Percentiles rank a stretch among this genome's conserved stretches.
Conservation (phyloP, 2,113 vertebrate genomes). For the Urocitellus parryii region DNA sequence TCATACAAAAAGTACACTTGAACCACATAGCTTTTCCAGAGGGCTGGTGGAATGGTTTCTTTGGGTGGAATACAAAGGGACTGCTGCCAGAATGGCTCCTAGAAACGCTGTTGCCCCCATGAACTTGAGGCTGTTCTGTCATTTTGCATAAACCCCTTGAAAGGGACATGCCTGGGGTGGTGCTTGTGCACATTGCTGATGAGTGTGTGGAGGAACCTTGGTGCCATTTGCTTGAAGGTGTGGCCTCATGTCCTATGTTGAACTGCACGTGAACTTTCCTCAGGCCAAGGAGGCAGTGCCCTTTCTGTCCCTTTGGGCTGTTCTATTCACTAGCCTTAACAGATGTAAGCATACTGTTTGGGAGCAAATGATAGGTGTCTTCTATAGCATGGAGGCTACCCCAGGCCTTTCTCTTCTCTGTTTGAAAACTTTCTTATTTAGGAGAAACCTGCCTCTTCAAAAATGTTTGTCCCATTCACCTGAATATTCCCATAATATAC, state of each 20-base stretch:
- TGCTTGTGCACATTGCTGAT: accelerated
- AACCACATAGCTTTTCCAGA: neutral
- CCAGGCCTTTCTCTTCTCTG: neutral
- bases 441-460: neutral
- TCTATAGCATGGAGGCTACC: neutral
- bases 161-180: neutral
- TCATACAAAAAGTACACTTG: neutral
- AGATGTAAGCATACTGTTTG: neutral
- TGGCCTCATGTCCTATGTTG: neutral
- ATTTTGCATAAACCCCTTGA: neutral
- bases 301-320: neutral
- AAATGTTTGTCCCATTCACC: neutral
- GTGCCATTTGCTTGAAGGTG: neutral
- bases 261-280: neutral
- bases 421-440: neutral
- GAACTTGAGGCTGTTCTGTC: neutral
- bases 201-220: neutral
- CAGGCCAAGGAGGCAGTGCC: neutral
- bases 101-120: neutral
- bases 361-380: neutral
- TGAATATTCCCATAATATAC: neutral
- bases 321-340: neutral
- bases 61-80: neutral
- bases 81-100: neutral
- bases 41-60: neutral